Base-by-base conservation (phyloP, 2,888 invertebrate species). In the Pollenia amentaria region DNA sequence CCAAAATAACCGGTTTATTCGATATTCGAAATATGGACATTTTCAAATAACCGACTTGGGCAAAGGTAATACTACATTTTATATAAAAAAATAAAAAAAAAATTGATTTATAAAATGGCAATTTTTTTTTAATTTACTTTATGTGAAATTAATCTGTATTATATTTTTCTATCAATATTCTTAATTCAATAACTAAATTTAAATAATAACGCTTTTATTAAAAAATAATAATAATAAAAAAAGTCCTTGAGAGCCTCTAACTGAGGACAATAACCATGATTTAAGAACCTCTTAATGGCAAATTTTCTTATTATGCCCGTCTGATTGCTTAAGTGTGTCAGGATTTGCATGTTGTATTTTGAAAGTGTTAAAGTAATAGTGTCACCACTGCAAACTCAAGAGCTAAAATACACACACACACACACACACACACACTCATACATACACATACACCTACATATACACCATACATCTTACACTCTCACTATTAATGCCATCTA, bases 401-500 rank as follows among this genome's bases (percentile, higher is more conserved):
- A 44, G 55, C 16, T 14, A 16, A 18, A 18, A 21, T 3, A 18
- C 12, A 18, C 16, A 38, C 14, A 29, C 7, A 29, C 21, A 18
- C 44, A 29, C 3, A 46, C 3, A 29, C n/a, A 48, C 11, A 11
- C 2, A 42, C 14, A 53, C 3, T 29, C 16, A 21, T 0, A 4
- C 16, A 18, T 2, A 51, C 0, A 9, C 29, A 18, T 7, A 51
- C 16, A 29, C 48, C 14, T 29, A 11, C 16, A 51, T 42, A n/a
- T n/a, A n/a, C n/a, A n/a, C 3, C 29, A 29, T 29, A 29, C 29
- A 29, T 4, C 29, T 29, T 29, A 21, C 48, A 46, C 14, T 14
- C 48, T 29, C 48, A 21, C 70, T 55, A 64, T 21, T 80, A 80
- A 72, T 64, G 55, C 53, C 81, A 75, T 16, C 65, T 81, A 75